Percentiles rank a stretch among this genome's conserved stretches.
phyloP scores from a whole-genome alignment of 2,888 invertebrate genomes.

The Lumbricus terrestris region DNA sequence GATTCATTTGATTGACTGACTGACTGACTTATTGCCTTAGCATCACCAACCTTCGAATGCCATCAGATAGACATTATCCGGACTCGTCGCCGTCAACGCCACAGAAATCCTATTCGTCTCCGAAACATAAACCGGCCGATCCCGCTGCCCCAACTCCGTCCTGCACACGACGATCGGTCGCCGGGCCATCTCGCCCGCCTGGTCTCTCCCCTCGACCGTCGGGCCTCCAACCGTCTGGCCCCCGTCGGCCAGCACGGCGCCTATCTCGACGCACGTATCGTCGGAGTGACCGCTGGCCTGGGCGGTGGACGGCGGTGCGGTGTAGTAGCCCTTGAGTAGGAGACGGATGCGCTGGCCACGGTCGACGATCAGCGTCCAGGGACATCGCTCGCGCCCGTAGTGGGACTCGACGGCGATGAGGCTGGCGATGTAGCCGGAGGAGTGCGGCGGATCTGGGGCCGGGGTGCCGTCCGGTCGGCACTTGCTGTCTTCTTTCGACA shows the following conservation, averaged over 20 bases:
- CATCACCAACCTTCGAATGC: not conserved
- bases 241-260: not conserved
- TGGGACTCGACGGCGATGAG: conserved; percentile 22
- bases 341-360: conserved; percentile 18
- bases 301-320: not conserved
- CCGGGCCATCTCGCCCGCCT: not conserved
- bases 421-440: conserved; percentile 19
- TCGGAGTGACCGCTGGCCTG: not conserved
- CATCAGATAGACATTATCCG: conserved; percentile 12
- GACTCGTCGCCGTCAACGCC: not conserved
- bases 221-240: not conserved
- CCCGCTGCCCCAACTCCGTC: not conserved
- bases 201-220: not conserved
- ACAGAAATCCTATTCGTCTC: not conserved
- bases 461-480: conserved; percentile 18
- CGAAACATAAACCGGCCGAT: not conserved
- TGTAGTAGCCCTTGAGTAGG: conserved; percentile 5
- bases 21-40: too few species aligned
- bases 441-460: not conserved
- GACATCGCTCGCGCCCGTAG: conserved; percentile 23
- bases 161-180: conserved; percentile 17
- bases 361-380: conserved; percentile 14
- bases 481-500: conserved; percentile 13
- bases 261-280: conserved; percentile 22
- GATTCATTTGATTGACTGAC: too few species aligned